phyloP scores from a whole-genome alignment of 2,888 invertebrate genomes.

The Acrocyrtus sp. region DNA sequence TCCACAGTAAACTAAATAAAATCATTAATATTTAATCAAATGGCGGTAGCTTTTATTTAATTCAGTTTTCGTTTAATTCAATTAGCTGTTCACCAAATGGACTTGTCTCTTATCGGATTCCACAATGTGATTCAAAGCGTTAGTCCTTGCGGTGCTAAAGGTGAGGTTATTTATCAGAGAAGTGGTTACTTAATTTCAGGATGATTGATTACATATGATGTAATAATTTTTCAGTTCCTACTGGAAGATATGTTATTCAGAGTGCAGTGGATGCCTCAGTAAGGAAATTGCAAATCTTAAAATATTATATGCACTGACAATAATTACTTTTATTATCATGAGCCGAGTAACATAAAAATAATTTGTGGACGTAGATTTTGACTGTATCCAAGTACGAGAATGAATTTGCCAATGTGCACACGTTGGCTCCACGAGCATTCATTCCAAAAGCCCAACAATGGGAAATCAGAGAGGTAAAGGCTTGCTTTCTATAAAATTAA shows the following conservation, averaged over 20 bases:
- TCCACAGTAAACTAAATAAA: conserved; percentile 19
- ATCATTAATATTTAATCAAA: not conserved
- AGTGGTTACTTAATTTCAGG: not conserved
- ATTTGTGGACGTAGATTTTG: conserved; percentile 38
- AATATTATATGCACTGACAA: no score
- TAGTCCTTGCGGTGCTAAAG: conserved; percentile 57
- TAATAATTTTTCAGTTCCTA: conserved; percentile 39
- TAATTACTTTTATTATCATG: no score
- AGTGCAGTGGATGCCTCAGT: conserved; percentile 57
- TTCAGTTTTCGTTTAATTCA: conserved; percentile 7
- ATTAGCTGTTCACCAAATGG: conserved; percentile 59
- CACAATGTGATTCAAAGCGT: conserved; percentile 52
- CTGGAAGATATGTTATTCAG: conserved; percentile 54
- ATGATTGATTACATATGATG: conserved; percentile 5
- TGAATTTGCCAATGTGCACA: conserved; percentile 50
- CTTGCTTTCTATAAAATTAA: not conserved
- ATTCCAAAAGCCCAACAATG: conserved; percentile 57
- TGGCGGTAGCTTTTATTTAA: not conserved
- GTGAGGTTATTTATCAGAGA: conserved; percentile 16
- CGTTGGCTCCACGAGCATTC: conserved; percentile 50
- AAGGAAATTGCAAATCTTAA: conserved; percentile 19
- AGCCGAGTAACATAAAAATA: conserved; percentile 2
- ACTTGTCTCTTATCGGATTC: conserved; percentile 51
- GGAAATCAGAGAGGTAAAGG: conserved; percentile 49
- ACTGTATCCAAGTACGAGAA: conserved; percentile 51